phyloP scores from a whole-genome alignment of 2,797 vertebrate genomes.

The Phataginus tricuspis region DNA sequence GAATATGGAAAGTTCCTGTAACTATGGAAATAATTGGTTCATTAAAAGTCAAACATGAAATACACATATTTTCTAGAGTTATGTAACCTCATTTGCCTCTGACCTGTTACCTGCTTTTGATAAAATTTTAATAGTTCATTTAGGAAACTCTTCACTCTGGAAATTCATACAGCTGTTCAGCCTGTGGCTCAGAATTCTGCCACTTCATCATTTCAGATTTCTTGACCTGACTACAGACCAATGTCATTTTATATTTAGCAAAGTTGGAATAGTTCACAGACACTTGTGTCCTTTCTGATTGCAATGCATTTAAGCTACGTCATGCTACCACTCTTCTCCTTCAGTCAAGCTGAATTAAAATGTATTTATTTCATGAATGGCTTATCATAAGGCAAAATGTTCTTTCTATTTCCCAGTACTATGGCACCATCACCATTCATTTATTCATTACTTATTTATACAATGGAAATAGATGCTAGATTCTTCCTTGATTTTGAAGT shows the following conservation, averaged over 20 bases:
- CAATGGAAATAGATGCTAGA: background rate
- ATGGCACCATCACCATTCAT: background rate
- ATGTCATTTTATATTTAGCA: background rate
- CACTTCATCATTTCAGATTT: background rate
- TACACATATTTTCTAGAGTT: background rate
- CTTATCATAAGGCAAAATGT: background rate
- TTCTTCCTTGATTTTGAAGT: background rate
- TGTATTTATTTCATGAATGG: background rate
- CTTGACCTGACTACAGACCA: background rate
- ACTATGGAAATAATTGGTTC: background rate
- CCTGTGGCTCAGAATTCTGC: conserved; percentile 10
- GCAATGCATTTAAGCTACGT: background rate
- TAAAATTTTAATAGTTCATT: background rate
- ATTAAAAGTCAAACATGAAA: background rate
- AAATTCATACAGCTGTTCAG: background rate
- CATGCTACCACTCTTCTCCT: background rate
- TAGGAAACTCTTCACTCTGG: conserved; percentile 2
- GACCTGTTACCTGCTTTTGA: background rate
- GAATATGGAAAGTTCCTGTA: background rate
- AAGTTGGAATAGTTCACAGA: background rate
- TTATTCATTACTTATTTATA: background rate
- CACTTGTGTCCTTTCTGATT: background rate
- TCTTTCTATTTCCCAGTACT: background rate
- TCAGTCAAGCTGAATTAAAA: background rate
- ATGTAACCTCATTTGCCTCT: background rate